Percentiles rank a stretch among this genome's conserved stretches.
These are phyloP conservation scores for Meleagris gallopavo DNA, from an alignment of 2,113 vertebrate genomes.

Conservation along the genomic window DNA sequence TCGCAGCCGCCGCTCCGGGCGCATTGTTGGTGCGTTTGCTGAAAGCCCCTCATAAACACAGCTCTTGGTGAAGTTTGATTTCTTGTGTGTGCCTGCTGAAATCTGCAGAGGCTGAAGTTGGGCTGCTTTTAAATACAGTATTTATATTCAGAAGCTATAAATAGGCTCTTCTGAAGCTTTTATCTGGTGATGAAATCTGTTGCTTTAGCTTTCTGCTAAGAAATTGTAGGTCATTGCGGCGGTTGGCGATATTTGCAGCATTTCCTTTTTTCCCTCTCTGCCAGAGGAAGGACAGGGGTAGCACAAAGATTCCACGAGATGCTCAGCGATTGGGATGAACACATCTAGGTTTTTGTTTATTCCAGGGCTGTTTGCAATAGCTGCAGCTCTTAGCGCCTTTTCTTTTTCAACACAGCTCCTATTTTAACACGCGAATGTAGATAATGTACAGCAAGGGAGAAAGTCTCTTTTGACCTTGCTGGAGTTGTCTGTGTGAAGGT, in stretches of 20 bases:
- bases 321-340: neutral
- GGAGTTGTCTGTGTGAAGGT: constrained; percentile 38
- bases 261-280: constrained; percentile 10
- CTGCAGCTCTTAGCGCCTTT: neutral
- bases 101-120: constrained; percentile 3
- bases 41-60: constrained; percentile 26
- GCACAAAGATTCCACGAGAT: constrained; percentile 14
- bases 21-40: constrained; percentile 25
- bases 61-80: constrained; percentile 50
- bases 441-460: neutral
- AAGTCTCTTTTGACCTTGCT: constrained; percentile 54
- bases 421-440: neutral
- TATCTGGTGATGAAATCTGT: constrained; percentile 40
- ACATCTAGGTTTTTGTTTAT: neutral
- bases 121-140: neutral
- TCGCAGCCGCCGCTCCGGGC: constrained; percentile 13
- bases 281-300: neutral
- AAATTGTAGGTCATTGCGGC: neutral
- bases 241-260: neutral
- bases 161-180: constrained; percentile 16
- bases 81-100: neutral
- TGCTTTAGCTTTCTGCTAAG: constrained; percentile 54
- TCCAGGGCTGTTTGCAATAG: neutral
- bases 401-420: neutral
- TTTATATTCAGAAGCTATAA: constrained; percentile 33